These are phyloP conservation scores for Sus cebifrons DNA, from an alignment of 2,797 vertebrate species.

Conservation along the genomic window DNA sequence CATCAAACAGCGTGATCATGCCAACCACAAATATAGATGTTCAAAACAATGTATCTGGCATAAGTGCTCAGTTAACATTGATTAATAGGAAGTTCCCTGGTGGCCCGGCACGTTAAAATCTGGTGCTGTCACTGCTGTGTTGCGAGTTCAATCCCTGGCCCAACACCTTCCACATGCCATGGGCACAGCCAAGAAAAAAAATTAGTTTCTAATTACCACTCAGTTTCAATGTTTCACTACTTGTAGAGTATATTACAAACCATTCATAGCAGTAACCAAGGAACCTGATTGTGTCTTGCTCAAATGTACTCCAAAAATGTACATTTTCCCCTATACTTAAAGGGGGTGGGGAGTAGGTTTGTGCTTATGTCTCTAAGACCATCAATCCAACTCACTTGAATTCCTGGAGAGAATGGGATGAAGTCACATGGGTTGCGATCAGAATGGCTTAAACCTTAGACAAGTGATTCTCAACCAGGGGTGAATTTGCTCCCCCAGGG, in stretches of 20 bases:
- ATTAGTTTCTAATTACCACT: not conserved
- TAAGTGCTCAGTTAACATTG: rapidly evolving
- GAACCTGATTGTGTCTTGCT: not conserved
- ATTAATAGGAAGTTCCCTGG: too few species aligned
- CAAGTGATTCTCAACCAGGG: not conserved
- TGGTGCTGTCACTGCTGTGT: too few species aligned
- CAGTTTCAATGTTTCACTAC: rapidly evolving
- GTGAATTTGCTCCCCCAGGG: not conserved
- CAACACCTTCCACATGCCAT: too few species aligned
- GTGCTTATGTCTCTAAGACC: not conserved
- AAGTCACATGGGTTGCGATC: rapidly evolving
- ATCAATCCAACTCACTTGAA: not conserved
- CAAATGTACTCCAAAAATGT: not conserved
- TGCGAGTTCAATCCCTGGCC: too few species aligned
- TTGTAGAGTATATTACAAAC: not conserved
- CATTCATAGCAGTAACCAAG: not conserved
- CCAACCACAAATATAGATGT: not conserved
- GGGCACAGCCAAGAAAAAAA: too few species aligned
- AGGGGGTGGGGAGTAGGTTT: not conserved
- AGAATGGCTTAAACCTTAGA: not conserved
- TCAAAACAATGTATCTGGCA: not conserved
- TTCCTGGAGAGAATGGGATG: not conserved
- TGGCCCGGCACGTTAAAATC: too few species aligned
- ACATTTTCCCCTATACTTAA: not conserved
- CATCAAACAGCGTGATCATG: not conserved